Conservation (phyloP, 2,797 vertebrate genomes). For the Ceyx erithaca region DNA sequence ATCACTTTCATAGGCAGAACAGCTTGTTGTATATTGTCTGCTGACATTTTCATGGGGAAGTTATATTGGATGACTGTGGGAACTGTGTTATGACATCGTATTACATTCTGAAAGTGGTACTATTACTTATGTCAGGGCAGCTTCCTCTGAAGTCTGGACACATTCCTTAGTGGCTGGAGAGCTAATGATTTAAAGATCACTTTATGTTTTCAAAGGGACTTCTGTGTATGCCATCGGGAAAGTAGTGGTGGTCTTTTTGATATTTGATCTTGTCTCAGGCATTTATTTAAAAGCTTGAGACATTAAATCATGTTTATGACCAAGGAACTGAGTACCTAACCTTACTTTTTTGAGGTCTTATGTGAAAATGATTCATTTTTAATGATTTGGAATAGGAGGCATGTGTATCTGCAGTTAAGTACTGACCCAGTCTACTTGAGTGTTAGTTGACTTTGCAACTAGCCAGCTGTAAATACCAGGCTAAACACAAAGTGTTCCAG, state of each 20-base stretch:
- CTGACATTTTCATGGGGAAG: not conserved
- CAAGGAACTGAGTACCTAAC: not conserved
- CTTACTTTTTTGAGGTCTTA: not conserved
- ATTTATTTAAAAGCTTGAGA: not conserved
- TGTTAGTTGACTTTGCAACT: not conserved
- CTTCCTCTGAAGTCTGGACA: not conserved
- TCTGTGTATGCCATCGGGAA: not conserved
- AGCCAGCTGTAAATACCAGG: not conserved
- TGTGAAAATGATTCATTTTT: not conserved
- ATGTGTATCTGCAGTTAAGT: not conserved
- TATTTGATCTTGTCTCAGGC: not conserved
- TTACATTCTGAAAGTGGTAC: not conserved
- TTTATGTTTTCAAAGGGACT: not conserved
- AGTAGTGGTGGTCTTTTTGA: not conserved
- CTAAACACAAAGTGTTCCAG: not conserved
- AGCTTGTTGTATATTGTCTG: not conserved
- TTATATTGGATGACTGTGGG: not conserved
- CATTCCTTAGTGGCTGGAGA: not conserved
- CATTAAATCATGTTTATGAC: not conserved
- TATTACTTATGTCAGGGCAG: not conserved
- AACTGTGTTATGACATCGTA: not conserved
- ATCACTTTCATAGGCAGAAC: not conserved
- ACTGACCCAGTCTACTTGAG: not conserved
- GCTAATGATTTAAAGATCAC: not conserved
- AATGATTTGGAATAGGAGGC: not conserved